Percentiles rank a stretch among this genome's conserved stretches.
phyloP scores from a whole-genome alignment of 2,113 vertebrate species.

The Choloepus hoffmanni region DNA sequence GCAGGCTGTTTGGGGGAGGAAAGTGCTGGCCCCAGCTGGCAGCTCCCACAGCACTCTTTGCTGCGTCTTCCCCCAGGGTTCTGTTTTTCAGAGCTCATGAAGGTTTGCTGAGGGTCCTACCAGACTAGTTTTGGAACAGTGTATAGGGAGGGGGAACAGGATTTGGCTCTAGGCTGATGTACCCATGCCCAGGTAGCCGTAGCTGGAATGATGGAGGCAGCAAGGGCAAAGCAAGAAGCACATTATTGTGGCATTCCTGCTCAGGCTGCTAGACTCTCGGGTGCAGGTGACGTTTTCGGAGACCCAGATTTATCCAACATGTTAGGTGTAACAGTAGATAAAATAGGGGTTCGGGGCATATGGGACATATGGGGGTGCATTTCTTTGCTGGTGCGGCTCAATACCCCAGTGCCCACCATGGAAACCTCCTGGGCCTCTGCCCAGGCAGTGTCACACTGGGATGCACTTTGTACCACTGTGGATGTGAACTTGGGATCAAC shows the following conservation, averaged over 20 bases:
- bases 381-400: neutral
- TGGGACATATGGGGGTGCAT: neutral
- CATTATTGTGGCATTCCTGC: neutral
- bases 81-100: slow-evolving; percentile 23
- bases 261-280: neutral
- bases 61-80: slow-evolving; percentile 5
- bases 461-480: neutral
- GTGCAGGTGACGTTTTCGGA: neutral
- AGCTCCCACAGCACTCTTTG: neutral
- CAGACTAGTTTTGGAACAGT: neutral
- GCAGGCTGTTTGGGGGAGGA: slow-evolving; percentile 68
- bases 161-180: neutral
- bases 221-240: neutral
- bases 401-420: neutral
- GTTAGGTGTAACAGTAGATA: neutral
- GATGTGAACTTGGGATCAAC: neutral
- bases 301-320: neutral
- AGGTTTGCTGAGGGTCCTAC: slow-evolving; percentile 21
- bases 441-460: neutral
- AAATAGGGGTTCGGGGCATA: neutral
- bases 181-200: neutral
- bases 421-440: neutral
- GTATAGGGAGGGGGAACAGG: neutral
- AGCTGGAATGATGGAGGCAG: neutral
- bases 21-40: slow-evolving; percentile 70